Evolutionary conservation across 2,113 vertebrate species (phyloP), one percentile per base, ranked within the genome.

Genomic region (Barnardius zonarius): DNA sequence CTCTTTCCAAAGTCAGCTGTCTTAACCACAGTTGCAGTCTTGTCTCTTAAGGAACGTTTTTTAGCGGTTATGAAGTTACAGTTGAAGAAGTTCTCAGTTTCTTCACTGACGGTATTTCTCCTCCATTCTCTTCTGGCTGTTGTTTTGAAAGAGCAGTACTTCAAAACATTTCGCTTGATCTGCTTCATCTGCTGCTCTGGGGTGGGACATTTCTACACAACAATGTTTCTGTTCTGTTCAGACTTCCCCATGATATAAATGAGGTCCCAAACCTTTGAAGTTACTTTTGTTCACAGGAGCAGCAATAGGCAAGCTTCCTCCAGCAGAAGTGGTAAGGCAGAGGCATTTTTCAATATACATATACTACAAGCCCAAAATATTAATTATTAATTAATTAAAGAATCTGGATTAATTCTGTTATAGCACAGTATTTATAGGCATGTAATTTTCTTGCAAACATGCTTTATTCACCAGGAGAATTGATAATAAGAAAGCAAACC

Each of bases 21-120:
- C n/a, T 67, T 80, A 83, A 90, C 62, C 72, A 77, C 37, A 92
- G 54, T 46, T 39, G 67, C 0, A 2, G 48, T 61, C 80, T 80
- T 80, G 33, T 48, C 82, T 35, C 33, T 80, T 70, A 92, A 79
- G 77, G 41, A 90, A 69, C 4, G 3, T 57, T 88, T 91, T 95
- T 92, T 59, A 67, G 88, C 48, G 85, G 69, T 86, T 81, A 66
- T 74, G 75, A 88, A 78, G 61, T 72, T 93, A 85, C 15, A 78
- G 51, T 61, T 61, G 49, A 95, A 88, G 87, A 88, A 39, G n/a
- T 51, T 92, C 82, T 92, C 81, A 33, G 76, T 90, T 90, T 90
- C 83, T 77, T 95, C 87, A 83, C 7, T 49, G 67, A 37, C 2
- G 1, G 5, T 24, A 92, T 91, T 95, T 76, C 33, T 61, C 82